Evolutionary conservation across 37 sponge, comb jelly and placozoan genomes (phyloP).

Genomic region (Aplysina aerophoba): DNA sequence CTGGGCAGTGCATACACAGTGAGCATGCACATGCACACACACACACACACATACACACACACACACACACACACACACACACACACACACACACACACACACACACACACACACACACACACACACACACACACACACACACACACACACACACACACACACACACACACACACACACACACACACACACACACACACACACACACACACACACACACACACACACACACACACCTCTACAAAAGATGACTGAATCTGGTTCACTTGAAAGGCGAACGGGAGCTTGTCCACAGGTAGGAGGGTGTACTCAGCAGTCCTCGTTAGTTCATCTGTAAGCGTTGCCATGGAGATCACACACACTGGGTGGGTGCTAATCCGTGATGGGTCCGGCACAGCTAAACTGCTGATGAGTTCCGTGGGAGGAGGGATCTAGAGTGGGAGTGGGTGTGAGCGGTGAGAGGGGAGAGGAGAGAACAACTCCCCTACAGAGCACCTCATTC

Average conservation of each 20-base stretch:
- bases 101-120: constrained; percentile 51
- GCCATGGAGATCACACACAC: constrained; percentile 51
- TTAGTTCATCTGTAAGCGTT: not conserved
- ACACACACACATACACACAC: too few relatives aligned
- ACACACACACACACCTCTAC: constrained; percentile 58
- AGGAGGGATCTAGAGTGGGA: constrained; percentile 42
- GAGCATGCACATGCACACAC: too few relatives aligned
- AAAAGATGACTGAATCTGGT: constrained; percentile 80
- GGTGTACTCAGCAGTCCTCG: constrained; percentile 3
- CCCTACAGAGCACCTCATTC: constrained; percentile 79
- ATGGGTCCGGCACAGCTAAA: constrained; percentile 57
- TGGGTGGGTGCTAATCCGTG: constrained; percentile 70
- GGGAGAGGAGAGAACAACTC: not conserved
- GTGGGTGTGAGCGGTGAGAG: not conserved
- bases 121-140: not conserved
- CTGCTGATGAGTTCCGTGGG: constrained; percentile 51
- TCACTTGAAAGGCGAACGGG: constrained; percentile 75
- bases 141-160: constrained; percentile 9
- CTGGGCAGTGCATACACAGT: too few relatives aligned
- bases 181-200: constrained; percentile 9
- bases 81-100: too few relatives aligned
- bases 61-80: too few relatives aligned
- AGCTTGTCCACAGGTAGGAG: constrained; percentile 53
- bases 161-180: constrained; percentile 4
- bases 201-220: not conserved